Conservation (phyloP, 2,113 vertebrate species). For the Cinclus mexicanus region DNA sequence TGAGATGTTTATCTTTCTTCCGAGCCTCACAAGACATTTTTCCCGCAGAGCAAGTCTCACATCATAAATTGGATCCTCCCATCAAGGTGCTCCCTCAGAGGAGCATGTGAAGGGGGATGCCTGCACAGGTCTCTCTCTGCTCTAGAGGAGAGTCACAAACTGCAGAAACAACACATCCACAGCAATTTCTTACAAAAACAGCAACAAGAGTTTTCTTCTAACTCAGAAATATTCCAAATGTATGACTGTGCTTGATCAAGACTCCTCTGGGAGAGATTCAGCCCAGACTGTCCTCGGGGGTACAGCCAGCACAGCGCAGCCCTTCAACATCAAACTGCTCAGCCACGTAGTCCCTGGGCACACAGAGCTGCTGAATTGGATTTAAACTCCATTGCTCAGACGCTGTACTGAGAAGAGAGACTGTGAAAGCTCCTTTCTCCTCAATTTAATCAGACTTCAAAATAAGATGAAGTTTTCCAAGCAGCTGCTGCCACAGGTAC, state of each 20-base stretch:
- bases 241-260: background rate
- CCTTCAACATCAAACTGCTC: background rate
- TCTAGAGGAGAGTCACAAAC: background rate
- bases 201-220: background rate
- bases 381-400: conserved; percentile 21
- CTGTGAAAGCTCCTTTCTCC: conserved; percentile 6
- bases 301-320: background rate
- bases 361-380: conserved; percentile 10
- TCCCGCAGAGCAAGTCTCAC: background rate
- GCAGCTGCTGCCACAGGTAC: conserved; percentile 1
- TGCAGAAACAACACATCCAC: background rate
- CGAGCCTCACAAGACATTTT: background rate
- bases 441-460: conserved; percentile 30
- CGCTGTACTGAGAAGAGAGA: conserved; percentile 8
- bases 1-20: background rate
- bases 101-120: fast-evolving
- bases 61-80: background rate
- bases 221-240: background rate
- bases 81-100: background rate
- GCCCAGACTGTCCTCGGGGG: background rate
- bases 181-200: background rate
- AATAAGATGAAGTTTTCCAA: conserved; percentile 42
- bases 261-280: background rate
- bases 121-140: background rate
- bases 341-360: background rate